Percentiles rank a stretch among this genome's conserved stretches.
Evolutionary conservation across 2,113 vertebrate species (phyloP).

Genomic region (Chitala chitala): DNA sequence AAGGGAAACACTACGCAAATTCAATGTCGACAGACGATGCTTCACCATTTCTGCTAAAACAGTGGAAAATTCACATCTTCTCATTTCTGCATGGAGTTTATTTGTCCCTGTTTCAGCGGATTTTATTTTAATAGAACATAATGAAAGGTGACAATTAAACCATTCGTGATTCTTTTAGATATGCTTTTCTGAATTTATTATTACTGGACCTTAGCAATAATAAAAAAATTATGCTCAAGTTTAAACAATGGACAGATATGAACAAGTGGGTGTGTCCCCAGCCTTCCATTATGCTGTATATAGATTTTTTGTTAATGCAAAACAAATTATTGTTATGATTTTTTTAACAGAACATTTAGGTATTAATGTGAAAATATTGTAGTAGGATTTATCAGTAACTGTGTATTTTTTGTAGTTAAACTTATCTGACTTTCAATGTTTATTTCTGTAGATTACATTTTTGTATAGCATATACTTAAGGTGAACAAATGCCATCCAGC

Average conservation of each 20-base stretch:
- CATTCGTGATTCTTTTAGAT: background rate
- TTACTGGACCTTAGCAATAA: too few species aligned
- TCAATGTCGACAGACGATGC: constrained; percentile 50
- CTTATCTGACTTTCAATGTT: too few species aligned
- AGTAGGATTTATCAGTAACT: too few species aligned
- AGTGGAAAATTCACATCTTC: constrained; percentile 55
- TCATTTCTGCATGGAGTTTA: background rate
- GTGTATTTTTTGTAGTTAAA: too few species aligned
- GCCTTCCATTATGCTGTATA: background rate
- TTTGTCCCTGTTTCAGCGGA: background rate
- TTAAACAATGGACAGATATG: background rate
- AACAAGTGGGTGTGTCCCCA: background rate
- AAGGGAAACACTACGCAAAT: constrained; percentile 35
- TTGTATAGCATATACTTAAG: too few species aligned
- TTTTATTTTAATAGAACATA: background rate
- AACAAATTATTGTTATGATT: too few species aligned
- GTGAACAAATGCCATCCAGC: too few species aligned
- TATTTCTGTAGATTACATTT: too few species aligned
- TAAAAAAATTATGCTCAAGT: background rate
- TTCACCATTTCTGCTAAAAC: constrained; percentile 51
- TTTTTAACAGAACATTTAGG: too few species aligned
- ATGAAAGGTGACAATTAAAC: background rate
- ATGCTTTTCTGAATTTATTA: background rate
- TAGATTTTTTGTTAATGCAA: too few species aligned
- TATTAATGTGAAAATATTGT: too few species aligned